Percentiles rank a stretch among this genome's conserved stretches.
Conservation (phyloP, 2,113 vertebrate species). For the Urocolius indicus region DNA sequence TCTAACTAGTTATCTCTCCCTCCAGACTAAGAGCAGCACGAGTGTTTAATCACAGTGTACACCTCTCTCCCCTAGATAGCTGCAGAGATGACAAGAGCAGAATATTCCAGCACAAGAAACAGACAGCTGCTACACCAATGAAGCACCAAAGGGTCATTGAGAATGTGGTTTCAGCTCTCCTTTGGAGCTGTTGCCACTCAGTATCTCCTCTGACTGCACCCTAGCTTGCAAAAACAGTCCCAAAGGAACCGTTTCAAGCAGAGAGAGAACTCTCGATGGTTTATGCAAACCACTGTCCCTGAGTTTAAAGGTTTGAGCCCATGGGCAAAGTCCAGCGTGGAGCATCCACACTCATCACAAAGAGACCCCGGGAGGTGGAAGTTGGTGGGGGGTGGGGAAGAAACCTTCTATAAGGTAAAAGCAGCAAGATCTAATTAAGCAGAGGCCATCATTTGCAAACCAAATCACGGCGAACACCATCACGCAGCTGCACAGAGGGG, state of each 20-base stretch:
- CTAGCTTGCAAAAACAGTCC: not conserved
- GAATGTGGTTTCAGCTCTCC: not conserved
- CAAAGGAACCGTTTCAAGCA: not conserved
- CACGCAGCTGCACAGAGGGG: not conserved
- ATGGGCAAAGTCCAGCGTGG: not conserved
- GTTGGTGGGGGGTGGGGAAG: not conserved
- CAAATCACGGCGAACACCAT: not conserved
- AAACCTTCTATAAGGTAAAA: not conserved
- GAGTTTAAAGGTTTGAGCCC: not conserved
- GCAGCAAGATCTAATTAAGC: not conserved
- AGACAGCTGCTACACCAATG: not conserved
- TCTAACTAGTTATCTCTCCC: not conserved
- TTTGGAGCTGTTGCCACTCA: not conserved
- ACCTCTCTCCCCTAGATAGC: not conserved
- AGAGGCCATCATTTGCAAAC: not conserved
- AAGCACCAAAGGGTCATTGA: not conserved
- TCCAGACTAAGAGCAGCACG: not conserved
- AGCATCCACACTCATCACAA: fast-evolving
- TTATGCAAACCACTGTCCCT: not conserved
- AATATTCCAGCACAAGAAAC: conserved; percentile 20
- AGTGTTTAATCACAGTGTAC: not conserved
- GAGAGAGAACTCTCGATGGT: fast-evolving
- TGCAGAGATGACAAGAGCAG: not conserved
- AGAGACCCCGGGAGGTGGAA: too few relatives aligned
- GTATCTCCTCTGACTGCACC: not conserved